Conservation (phyloP, 2,888 invertebrate genomes). For the Caenorhabditis zanzibari region DNA sequence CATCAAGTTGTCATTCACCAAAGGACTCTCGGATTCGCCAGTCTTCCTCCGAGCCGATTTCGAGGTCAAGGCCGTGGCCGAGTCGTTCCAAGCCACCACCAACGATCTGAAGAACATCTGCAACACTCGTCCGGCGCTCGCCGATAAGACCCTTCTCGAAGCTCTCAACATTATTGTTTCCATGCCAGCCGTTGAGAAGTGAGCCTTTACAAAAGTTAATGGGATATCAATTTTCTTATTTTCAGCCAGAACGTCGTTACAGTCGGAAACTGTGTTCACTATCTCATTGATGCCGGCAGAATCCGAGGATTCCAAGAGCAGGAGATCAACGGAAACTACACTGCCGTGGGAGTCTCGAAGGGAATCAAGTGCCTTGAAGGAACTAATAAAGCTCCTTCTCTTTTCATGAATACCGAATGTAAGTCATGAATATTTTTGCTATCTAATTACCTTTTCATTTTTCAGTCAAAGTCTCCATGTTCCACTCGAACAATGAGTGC, state of each 20-base stretch:
- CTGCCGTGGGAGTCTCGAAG: conserved; percentile 23
- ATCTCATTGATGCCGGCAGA: neutral
- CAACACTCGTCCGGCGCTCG: neutral
- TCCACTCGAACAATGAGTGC: conserved; percentile 17
- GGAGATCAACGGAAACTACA: neutral
- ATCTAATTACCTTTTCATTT: neutral
- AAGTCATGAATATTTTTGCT: neutral
- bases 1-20: neutral
- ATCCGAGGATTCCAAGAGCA: neutral
- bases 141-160: conserved; percentile 30
- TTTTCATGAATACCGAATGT: conserved; percentile 34
- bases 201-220: neutral
- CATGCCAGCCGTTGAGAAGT: conserved; percentile 30
- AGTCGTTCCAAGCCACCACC: conserved; percentile 23
- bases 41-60: conserved; percentile 12
- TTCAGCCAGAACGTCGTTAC: conserved; percentile 37
- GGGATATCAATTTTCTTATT: neutral
- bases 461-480: conserved; percentile 37
- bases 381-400: neutral
- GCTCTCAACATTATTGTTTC: conserved; percentile 17
- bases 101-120: conserved; percentile 8
- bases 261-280: conserved; percentile 25
- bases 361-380: conserved; percentile 23
- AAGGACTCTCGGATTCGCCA: neutral
- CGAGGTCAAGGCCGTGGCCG: neutral